These are phyloP conservation scores for Choloepus hoffmanni DNA, from an alignment of 2,113 vertebrate species.

Conservation along the genomic window DNA sequence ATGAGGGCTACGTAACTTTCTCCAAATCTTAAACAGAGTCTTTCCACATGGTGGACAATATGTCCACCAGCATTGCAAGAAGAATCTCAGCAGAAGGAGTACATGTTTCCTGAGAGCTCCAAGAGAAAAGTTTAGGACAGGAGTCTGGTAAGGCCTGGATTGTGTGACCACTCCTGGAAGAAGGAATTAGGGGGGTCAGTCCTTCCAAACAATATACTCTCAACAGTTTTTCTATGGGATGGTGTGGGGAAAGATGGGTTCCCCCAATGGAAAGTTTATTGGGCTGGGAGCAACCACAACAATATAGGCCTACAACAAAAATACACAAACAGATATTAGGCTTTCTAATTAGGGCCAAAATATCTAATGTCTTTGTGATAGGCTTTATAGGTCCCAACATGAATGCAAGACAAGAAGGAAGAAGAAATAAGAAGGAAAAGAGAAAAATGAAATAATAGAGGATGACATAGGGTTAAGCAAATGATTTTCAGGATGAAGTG, in stretches of 20 bases:
- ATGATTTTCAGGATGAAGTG: constrained; percentile 20
- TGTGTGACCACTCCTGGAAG: neutral
- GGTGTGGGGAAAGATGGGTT: neutral
- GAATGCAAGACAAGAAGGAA: neutral
- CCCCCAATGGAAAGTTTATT: neutral
- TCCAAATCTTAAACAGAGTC: neutral
- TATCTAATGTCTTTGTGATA: neutral
- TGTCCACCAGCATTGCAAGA: neutral
- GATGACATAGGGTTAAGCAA: neutral
- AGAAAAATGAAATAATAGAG: neutral
- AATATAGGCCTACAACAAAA: neutral
- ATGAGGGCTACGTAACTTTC: neutral
- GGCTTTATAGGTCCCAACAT: neutral
- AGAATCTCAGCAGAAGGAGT: neutral
- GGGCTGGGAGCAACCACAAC: neutral
- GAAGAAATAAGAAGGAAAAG: neutral
- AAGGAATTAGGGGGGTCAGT: neutral
- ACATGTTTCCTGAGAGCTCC: neutral
- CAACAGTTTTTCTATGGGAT: neutral
- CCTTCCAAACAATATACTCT: neutral
- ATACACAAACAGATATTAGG: neutral
- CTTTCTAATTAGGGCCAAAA: too few relatives aligned
- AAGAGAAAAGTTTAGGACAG: neutral
- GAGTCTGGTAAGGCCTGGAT: neutral
- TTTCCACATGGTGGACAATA: neutral